These are phyloP conservation scores for Notodonta ziczac DNA, from an alignment of 2,888 invertebrate species.

Conservation along the genomic window DNA sequence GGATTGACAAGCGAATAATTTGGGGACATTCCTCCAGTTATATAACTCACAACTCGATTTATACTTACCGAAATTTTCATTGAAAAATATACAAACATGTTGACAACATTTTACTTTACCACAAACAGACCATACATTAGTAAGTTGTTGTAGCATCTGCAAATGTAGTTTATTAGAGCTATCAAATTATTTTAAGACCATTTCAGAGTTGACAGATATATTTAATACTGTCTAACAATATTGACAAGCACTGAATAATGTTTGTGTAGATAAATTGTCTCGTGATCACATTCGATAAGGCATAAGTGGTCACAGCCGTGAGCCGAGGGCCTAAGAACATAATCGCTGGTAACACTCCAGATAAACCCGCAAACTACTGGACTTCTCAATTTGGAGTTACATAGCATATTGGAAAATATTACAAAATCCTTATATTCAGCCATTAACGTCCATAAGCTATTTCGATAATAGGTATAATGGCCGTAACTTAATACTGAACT, in stretches of 20 bases:
- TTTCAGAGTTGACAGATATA: slow-evolving; percentile 7
- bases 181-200: slow-evolving; percentile 9
- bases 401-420: background rate
- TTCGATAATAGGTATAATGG: too few species aligned
- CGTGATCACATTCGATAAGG: slow-evolving; percentile 27
- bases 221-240: slow-evolving; percentile 2
- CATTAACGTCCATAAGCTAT: too few species aligned
- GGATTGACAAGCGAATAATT: too few species aligned
- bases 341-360: slow-evolving; percentile 19
- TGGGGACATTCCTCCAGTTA: too few species aligned
- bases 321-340: slow-evolving; percentile 5
- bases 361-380: slow-evolving; percentile 14
- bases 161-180: background rate
- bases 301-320: slow-evolving; percentile 17
- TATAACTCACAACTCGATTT: too few species aligned
- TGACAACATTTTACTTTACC: too few species aligned
- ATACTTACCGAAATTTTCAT: too few species aligned
- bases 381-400: slow-evolving; percentile 5
- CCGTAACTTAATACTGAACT: too few species aligned
- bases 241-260: slow-evolving; percentile 5
- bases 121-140: too few species aligned
- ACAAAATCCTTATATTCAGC: background rate
- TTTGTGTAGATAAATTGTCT: slow-evolving; percentile 21
- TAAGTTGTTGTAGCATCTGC: too few species aligned
- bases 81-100: too few species aligned